Evolutionary conservation across 2,797 vertebrate genomes (phyloP).

Genomic region (Cygnus olor): DNA sequence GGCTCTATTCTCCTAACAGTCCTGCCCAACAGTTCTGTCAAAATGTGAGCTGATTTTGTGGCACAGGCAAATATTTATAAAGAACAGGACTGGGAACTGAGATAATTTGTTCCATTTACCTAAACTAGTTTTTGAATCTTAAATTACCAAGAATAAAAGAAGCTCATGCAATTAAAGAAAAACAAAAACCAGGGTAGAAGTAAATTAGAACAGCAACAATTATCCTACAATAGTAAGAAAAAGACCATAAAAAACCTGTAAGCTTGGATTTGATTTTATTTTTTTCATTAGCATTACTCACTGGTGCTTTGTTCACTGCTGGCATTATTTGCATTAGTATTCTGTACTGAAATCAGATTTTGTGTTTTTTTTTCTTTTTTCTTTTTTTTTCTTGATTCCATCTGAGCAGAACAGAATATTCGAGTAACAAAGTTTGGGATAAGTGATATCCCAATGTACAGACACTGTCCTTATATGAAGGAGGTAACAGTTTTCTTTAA

Average conservation of each 20-base stretch:
- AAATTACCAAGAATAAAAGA: not conserved
- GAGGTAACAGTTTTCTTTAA: not conserved
- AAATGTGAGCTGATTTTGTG: not conserved
- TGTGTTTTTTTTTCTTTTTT: not conserved
- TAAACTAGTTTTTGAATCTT: not conserved
- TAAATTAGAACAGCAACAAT: not conserved
- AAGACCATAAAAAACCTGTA: not conserved
- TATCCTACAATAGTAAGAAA: not conserved
- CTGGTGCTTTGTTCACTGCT: not conserved
- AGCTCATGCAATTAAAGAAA: not conserved
- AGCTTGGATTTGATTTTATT: not conserved
- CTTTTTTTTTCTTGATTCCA: not conserved
- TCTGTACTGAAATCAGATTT: not conserved
- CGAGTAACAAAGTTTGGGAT: not conserved
- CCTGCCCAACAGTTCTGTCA: not conserved
- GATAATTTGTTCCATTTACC: not conserved
- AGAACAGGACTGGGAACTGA: not conserved
- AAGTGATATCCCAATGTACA: not conserved
- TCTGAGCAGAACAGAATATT: not conserved
- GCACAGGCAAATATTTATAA: not conserved
- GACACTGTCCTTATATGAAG: not conserved
- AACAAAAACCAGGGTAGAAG: not conserved
- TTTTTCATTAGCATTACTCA: not conserved
- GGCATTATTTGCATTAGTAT: not conserved
- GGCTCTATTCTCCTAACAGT: not conserved